Conservation (phyloP, 2,113 vertebrate species). For the Acinonyx jubatus region DNA sequence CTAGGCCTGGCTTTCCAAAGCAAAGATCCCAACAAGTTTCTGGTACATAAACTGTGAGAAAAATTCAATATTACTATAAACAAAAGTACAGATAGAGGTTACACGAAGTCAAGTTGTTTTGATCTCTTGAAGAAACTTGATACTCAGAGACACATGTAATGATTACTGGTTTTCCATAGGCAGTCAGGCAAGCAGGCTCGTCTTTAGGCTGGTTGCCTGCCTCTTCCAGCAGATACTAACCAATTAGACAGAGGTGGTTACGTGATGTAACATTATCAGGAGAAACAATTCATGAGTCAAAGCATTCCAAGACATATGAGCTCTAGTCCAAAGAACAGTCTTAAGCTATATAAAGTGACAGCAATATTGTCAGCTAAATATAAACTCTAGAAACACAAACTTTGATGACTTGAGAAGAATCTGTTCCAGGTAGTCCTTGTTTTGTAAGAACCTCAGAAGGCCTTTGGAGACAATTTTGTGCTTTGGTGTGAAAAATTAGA, state of each 20-base stretch:
- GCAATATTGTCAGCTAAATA: constrained; percentile 98
- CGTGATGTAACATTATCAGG: constrained; percentile 97
- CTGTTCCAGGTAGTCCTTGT: constrained; percentile 80
- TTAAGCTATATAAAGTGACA: constrained; percentile 92
- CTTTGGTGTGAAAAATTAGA: constrained; percentile 64
- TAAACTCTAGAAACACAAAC: constrained; percentile 90
- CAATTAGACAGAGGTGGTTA: constrained; percentile 94
- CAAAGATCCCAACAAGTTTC: constrained; percentile 69
- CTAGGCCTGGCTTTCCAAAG: constrained; percentile 73
- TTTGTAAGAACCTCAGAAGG: constrained; percentile 67
- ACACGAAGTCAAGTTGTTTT: constrained; percentile 87
- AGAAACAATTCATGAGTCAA: constrained; percentile 99
- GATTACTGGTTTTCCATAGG: constrained; percentile 90
- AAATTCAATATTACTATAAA: constrained; percentile 83
- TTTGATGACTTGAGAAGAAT: constrained; percentile 85
- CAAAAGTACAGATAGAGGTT: constrained; percentile 87
- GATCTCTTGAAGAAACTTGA: constrained; percentile 89
- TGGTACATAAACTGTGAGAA: constrained; percentile 78
- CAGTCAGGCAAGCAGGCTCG: constrained; percentile 65
- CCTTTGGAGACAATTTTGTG: constrained; percentile 64
- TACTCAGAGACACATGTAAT: constrained; percentile 90
- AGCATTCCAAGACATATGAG: constrained; percentile 97
- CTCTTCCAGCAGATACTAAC: constrained; percentile 88
- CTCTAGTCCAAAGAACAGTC: constrained; percentile 91
- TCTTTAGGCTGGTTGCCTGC: background rate